These are phyloP conservation scores for Dendrocincla tyrannina DNA, from an alignment of 2,797 vertebrate species.

Conservation along the genomic window DNA sequence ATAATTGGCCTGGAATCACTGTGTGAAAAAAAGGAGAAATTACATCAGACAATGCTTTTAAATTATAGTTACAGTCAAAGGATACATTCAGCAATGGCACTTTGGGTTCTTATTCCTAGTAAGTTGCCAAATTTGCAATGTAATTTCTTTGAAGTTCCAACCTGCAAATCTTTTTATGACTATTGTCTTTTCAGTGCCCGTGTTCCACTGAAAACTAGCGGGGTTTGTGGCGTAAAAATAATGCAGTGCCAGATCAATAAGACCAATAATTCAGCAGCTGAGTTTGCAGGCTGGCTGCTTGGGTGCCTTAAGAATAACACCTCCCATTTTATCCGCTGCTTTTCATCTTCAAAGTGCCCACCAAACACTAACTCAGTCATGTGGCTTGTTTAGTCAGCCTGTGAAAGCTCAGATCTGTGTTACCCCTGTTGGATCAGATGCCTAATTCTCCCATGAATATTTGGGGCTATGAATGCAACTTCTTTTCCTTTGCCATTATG, in stretches of 20 bases:
- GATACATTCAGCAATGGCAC: constrained; percentile 28
- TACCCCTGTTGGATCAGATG: background rate
- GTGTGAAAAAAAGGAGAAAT: constrained; percentile 48
- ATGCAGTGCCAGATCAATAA: constrained; percentile 46
- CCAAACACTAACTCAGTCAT: background rate
- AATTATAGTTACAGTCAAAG: constrained; percentile 61
- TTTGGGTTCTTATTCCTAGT: background rate
- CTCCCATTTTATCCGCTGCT: background rate
- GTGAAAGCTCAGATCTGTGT: background rate
- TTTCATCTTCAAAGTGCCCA: constrained; percentile 20
- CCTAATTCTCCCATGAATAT: background rate
- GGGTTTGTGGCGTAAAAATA: constrained; percentile 11
- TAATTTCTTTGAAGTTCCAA: background rate
- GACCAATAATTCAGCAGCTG: constrained; percentile 41
- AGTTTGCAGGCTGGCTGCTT: constrained; percentile 13
- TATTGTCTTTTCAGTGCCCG: background rate
- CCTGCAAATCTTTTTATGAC: background rate
- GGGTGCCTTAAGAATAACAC: constrained; percentile 28
- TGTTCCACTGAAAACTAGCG: background rate
- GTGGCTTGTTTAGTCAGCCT: background rate
- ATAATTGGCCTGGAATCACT: constrained; percentile 45
- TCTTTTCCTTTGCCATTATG: background rate
- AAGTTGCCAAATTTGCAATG: background rate
- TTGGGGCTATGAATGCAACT: background rate
- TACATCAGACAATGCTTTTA: constrained; percentile 35